Percentiles rank a stretch among this genome's conserved stretches.
phyloP scores from a whole-genome alignment of 2,888 invertebrate species.

The Hydraecia micacea region DNA sequence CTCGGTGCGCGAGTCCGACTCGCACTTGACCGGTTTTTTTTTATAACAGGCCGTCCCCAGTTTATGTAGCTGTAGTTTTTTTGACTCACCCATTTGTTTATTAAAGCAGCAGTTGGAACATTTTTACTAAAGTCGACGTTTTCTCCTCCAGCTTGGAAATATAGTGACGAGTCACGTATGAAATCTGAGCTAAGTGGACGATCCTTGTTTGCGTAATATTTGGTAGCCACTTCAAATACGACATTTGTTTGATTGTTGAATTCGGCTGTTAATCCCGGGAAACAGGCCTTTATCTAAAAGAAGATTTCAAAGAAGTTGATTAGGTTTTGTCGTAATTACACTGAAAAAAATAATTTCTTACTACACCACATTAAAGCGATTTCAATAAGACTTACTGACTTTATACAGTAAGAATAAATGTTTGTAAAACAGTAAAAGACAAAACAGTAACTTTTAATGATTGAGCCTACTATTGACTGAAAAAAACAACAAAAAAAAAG shows the following conservation, averaged over 20 bases:
- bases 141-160: constrained; percentile 67
- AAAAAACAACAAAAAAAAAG: too few relatives aligned
- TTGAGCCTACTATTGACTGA: too few relatives aligned
- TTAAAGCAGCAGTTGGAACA: constrained; percentile 65
- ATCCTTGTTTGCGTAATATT: constrained; percentile 56
- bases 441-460: too few relatives aligned
- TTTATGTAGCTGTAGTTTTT: not conserved
- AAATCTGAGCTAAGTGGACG: constrained; percentile 62
- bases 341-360: too few relatives aligned
- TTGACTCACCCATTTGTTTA: constrained; percentile 74
- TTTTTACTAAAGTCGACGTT: constrained; percentile 68
- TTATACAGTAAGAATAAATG: too few relatives aligned
- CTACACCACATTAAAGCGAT: too few relatives aligned
- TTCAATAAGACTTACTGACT: too few relatives aligned
- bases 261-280: constrained; percentile 46
- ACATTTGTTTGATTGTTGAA: constrained; percentile 61
- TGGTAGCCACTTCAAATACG: constrained; percentile 63
- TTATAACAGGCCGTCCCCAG: not conserved
- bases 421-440: too few relatives aligned
- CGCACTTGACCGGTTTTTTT: not conserved
- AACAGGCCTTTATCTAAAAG: constrained; percentile 66
- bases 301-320: not conserved
- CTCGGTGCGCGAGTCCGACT: too few relatives aligned
- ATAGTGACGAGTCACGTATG: constrained; percentile 25
- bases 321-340: not conserved